Conservation (phyloP, 2,888 invertebrate species). For the Macrosiphum euphorbiae region DNA sequence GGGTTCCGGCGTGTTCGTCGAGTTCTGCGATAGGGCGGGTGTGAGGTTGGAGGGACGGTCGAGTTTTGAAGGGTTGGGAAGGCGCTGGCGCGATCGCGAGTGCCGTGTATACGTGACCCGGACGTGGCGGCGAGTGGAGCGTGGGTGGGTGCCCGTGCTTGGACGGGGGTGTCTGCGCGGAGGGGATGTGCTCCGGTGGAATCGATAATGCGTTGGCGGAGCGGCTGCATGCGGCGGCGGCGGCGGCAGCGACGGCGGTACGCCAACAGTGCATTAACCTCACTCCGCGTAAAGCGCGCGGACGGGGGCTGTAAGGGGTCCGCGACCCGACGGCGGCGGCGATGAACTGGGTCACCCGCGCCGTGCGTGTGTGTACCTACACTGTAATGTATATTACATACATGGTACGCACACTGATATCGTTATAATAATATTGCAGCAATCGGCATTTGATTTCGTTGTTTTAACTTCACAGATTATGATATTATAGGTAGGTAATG, state of each 20-base stretch:
- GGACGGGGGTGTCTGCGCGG: not conserved
- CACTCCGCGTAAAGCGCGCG: not conserved
- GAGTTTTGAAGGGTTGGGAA: constrained; percentile 30
- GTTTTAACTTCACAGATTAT: not conserved
- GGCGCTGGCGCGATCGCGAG: not conserved
- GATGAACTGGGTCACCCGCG: constrained; percentile 46
- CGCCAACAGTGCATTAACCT: constrained; percentile 61
- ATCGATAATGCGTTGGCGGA: constrained; percentile 65
- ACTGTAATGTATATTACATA: too few relatives aligned
- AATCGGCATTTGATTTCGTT: not conserved
- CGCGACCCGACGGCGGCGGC: constrained; percentile 18
- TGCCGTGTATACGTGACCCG: not conserved
- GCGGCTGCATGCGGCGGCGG: constrained; percentile 60
- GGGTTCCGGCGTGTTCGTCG: not conserved
- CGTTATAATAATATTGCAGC: not conserved
- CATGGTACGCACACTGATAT: not conserved
- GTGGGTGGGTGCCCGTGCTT: not conserved
- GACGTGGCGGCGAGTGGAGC: not conserved
- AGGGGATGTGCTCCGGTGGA: constrained; percentile 42
- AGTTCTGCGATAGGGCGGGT: not conserved
- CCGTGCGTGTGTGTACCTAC: not conserved
- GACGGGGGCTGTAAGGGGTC: constrained; percentile 19
- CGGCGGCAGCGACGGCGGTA: constrained; percentile 24
- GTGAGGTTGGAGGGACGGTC: not conserved
- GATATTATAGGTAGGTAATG: not conserved